phyloP scores from a whole-genome alignment of 2,888 invertebrate species.

The Pediacus dermestoides region DNA sequence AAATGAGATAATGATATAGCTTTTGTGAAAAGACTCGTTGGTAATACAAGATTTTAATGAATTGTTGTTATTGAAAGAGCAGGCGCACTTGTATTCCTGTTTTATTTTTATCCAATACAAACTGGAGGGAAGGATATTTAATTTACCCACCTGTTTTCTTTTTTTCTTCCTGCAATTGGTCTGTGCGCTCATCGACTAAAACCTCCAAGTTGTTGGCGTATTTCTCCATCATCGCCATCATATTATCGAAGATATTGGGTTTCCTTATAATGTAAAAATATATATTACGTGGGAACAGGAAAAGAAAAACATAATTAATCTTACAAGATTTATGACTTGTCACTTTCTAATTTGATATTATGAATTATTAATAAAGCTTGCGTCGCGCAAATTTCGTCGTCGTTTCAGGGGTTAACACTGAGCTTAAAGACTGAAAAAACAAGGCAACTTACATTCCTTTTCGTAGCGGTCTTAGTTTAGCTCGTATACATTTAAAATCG shows the following conservation, averaged over 20 bases:
- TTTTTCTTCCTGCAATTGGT: constrained; percentile 91
- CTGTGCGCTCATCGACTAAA: constrained; percentile 89
- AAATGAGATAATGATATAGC: no score
- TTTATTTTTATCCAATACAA: constrained; percentile 6
- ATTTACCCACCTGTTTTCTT: constrained; percentile 76
- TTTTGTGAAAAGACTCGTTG: no score
- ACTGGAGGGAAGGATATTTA: no score
- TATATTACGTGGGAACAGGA: no score
- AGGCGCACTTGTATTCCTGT: no score
- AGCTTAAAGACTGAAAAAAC: no score
- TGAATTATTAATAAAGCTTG: constrained; percentile 4
- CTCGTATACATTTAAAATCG: constrained; percentile 78
- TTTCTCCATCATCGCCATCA: constrained; percentile 98
- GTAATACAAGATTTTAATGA: no score
- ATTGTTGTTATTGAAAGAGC: no score
- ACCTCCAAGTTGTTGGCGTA: constrained; percentile 94
- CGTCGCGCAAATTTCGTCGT: no score
- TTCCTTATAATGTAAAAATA: constrained; percentile 61
- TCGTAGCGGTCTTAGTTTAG: constrained; percentile 73
- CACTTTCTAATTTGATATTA: constrained; percentile 5
- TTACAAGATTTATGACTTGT: constrained; percentile 8
- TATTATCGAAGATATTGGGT: constrained; percentile 94
- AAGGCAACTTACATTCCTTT: constrained; percentile 91
- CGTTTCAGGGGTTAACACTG: no score
- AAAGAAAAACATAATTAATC: constrained; percentile 6